Evolutionary conservation across 2,888 invertebrate species (phyloP), one percentile per base, ranked within the genome.

Genomic region (Synergus gifuensis): DNA sequence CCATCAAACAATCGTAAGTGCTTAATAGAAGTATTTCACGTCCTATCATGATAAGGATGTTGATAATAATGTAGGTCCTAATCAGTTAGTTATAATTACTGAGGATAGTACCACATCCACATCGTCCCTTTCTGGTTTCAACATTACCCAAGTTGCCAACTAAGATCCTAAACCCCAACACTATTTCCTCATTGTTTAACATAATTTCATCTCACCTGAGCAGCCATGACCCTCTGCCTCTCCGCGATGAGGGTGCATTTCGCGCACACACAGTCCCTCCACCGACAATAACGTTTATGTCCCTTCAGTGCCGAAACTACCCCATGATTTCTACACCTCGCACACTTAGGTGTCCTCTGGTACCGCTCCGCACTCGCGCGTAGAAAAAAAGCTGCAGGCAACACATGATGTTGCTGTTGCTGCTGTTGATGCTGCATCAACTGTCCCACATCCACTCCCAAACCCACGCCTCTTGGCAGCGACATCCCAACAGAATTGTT

Each of bases 221-320:
- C 99, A 22, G 99, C 99, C 99, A 99, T 99, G 82, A 99, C 99
- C 62, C 99, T 94, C 93, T 99, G 99, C 83, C 99, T 93, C 93
- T 99, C 99, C 1, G 99, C 99, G 86, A 99, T 99, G 84, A 99
- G 95, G 22, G 98, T 99, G 93, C 99, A 99, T 93, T 99, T 99
- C 79, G 98, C 98, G 93, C 98, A 99, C 85, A 97, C 97, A 93
- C 99, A 99, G 93, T 99, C 99, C 83, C 98, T 93, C 98, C 98
- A 99, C 81, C 98, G 95, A 92, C 99, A 99, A 93, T 98, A 99
- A 16, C 99, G 95, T 93, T 98, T 98, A 94, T 97, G 97, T 0
- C 98, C 98, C 93, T 99, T 99, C 79, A 98, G 94, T 8, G 98
- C 98, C 42, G 98, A 98, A 81, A 99, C 98, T 84, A 98, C 98